Base-by-base conservation (phyloP, 1,140 invertebrate genomes). In the Philopotamus ludificatus region DNA sequence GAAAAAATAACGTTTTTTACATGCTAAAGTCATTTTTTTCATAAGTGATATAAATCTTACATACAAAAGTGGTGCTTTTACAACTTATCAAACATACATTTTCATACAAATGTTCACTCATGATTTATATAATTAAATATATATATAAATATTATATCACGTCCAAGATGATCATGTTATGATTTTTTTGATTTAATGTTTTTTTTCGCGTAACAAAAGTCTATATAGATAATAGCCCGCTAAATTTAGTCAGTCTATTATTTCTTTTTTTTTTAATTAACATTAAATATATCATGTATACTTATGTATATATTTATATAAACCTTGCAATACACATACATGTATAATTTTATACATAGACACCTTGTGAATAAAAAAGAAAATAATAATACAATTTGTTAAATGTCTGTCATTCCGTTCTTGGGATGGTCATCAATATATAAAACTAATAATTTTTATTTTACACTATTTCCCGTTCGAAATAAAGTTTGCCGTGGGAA, bases 171-270 rank as follows among this genome's bases (percentile, higher is more conserved):
- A n/a, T n/a, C n/a, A n/a, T n/a, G 12, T 34, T 34, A 34, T 7
- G 28, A 12, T 34, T 34, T 34, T 34, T 34, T 34, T 34, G 4
- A 7, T 34, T 34, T 12, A 34, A 34, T 34, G 28, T 34, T 34
- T 25, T n/a, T n/a, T n/a, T n/a, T n/a, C n/a, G n/a, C 60, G 54
- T 65, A 64, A 70, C 61, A 67, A 70, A 66, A 70, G 60, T 64
- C 65, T 66, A 66, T 23, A 59, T 54, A 49, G 45, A 70, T 67
- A 67, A 70, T 65, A 70, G 61, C 65, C 63, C 68, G 65, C 63
- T 70, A 70, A 66, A 70, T 65, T 70, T 70, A 70, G 62, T 70
- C 68, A 70, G 68, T 70, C 68, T 70, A 65, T 68, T 68, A 70
- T 67, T 67, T 62, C 57, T 63, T 62, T 41, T 70, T 66, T 70